phyloP scores from a whole-genome alignment of 1,140 invertebrate species.

The Heliconius nattereri region DNA sequence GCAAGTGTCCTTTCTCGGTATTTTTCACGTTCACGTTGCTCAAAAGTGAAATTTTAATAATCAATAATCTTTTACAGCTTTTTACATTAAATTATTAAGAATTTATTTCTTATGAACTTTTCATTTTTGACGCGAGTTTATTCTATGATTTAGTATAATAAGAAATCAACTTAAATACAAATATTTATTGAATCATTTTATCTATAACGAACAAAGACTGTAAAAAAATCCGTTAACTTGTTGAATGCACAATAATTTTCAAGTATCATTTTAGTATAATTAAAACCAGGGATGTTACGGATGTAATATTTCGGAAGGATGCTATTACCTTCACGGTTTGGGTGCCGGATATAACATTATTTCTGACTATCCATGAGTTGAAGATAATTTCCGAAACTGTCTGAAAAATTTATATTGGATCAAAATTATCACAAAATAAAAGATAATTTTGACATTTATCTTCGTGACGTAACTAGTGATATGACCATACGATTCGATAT shows the following conservation, averaged over 20 bases:
- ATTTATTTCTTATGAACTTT: neutral
- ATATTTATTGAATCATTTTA: neutral
- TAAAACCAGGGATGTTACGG: neutral
- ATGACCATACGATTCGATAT: too few species aligned
- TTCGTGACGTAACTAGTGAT: too few species aligned
- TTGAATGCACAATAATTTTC: neutral
- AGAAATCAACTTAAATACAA: neutral
- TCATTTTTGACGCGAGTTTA: neutral
- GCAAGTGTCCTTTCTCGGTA: constrained; percentile 31
- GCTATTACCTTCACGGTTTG: too few species aligned
- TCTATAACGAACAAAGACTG: neutral
- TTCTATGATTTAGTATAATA: neutral
- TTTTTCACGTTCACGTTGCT: too few species aligned
- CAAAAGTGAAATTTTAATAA: constrained; percentile 16
- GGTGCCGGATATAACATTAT: too few species aligned
- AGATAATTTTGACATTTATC: too few species aligned
- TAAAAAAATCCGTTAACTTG: neutral
- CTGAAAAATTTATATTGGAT: too few species aligned
- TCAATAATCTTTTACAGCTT: neutral
- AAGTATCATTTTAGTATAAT: neutral
- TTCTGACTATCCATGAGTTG: too few species aligned
- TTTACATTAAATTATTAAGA: neutral
- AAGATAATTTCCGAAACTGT: too few species aligned
- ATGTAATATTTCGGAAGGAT: too few species aligned
- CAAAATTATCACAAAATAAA: too few species aligned